Conservation (phyloP, 1,140 invertebrate species). For the Trichogramma pretiosum region DNA sequence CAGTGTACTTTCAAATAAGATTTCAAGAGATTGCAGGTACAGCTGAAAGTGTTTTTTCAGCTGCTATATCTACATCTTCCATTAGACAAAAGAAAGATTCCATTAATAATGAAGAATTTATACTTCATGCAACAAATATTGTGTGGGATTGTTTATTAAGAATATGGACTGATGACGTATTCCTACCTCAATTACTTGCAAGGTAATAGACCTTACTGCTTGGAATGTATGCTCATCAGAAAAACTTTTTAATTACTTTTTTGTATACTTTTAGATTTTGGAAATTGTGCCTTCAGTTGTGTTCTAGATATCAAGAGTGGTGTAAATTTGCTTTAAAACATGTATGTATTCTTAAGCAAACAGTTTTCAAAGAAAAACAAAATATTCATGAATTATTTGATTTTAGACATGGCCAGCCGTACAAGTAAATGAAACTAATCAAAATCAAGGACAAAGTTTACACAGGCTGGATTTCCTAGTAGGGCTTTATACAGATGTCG, state of each 20-base stretch:
- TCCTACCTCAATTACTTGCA: slow-evolving; percentile 61
- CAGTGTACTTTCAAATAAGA: slow-evolving; percentile 90
- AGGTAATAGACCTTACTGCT: too few species aligned
- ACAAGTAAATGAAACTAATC: slow-evolving; percentile 26
- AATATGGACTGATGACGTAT: slow-evolving; percentile 70
- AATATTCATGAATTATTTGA: slow-evolving; percentile 4
- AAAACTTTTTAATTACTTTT: background rate
- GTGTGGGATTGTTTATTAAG: slow-evolving; percentile 53
- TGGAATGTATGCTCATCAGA: background rate
- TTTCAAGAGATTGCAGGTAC: slow-evolving; percentile 81
- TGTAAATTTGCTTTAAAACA: slow-evolving; percentile 42
- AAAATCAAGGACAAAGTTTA: slow-evolving; percentile 22
- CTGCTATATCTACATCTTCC: slow-evolving; percentile 31
- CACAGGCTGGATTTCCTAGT: slow-evolving; percentile 41
- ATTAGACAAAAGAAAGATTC: slow-evolving; percentile 29
- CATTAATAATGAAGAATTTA: slow-evolving; percentile 38
- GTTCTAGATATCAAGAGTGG: slow-evolving; percentile 69
- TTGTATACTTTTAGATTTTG: slow-evolving; percentile 57
- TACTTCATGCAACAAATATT: slow-evolving; percentile 44
- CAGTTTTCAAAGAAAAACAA: slow-evolving; percentile 10
- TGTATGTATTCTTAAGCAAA: slow-evolving; percentile 21
- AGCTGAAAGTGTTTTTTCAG: slow-evolving; percentile 52
- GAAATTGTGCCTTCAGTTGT: slow-evolving; percentile 75
- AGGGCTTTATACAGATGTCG: slow-evolving; percentile 42
- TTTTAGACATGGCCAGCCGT: slow-evolving; percentile 27